Base-by-base conservation (phyloP, 2,888 invertebrate species). In the Eristalis intricaria region DNA sequence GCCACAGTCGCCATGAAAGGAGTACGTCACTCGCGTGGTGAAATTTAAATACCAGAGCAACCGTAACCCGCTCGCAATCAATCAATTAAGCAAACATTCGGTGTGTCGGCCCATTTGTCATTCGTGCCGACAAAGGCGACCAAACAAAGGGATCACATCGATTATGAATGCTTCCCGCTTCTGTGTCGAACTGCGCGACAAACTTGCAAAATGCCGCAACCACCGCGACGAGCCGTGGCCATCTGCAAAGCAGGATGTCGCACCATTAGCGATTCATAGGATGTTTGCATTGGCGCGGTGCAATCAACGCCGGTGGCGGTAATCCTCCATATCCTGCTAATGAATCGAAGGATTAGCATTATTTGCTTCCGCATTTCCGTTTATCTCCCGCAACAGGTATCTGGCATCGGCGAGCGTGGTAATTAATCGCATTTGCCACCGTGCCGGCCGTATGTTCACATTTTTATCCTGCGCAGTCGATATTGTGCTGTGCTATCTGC, bases 301-400 rank as follows among this genome's bases (percentile, higher is more conserved):
- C 63, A 56, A 22, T 70, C 22, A 60, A 43, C 65, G 82, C 78
- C 63, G 71, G 84, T 81, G 84, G 81, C 64, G 77, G 19, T 68
- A 74, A 43, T 77, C 81, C 69, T 56, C 29, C 64, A 40, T 63
- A 75, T 80, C 76, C 84, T 87, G 76, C 66, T 84, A 79, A 87
- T 87, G 80, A 87, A 87, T 80, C 69, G 84, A 61, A 64, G 75
- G 69, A 83, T 79, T 87, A 84, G 38, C 76, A 56, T 4, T 80
- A 60, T 76, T 84, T 80, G 60, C 76, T 84, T 87, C 87, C 87
- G 84, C 63, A 87, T 75, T 87, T 84, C 71, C 75, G 83, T 79
- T 75, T 74, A 40, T 56, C 38, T 43, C 11, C 22, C 32, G 60
- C 63, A 78, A 78, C 86, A 86, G 86, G 86, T 86, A 78, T 77